These are phyloP conservation scores for Maniola jurtina DNA, from an alignment of 1,140 invertebrate species.

Conservation along the genomic window DNA sequence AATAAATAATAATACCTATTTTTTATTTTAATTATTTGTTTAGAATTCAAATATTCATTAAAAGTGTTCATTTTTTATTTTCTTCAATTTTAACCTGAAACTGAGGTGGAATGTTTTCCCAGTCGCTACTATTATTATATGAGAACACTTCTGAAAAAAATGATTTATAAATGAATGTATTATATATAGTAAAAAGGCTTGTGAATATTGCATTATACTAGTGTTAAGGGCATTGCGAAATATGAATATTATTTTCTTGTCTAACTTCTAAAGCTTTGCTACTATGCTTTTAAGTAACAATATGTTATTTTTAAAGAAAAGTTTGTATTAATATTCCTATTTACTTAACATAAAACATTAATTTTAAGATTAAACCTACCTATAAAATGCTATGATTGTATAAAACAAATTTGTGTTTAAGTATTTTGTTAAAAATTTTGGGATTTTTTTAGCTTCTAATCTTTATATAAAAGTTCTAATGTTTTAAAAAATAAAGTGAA, in stretches of 20 bases:
- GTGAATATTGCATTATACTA: conserved; percentile 59
- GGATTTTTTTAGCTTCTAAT: conserved; percentile 4
- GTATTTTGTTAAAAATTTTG: conserved; percentile 12
- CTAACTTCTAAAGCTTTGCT: conserved; percentile 32
- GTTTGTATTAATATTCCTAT: conserved; percentile 24
- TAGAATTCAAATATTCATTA: too few relatives aligned
- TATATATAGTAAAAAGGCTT: conserved; percentile 54
- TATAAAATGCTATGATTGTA: conserved; percentile 15
- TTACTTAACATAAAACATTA: conserved; percentile 16
- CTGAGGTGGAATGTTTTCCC: too few relatives aligned
- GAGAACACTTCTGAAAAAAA: conserved; percentile 32
- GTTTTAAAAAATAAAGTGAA: conserved; percentile 18
- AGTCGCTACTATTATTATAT: conserved; percentile 28
- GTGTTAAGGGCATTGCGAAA: conserved; percentile 39
- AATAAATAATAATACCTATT: too few relatives aligned
- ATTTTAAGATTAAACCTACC: conserved; percentile 23
- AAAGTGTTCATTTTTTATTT: too few relatives aligned
- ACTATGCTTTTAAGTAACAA: conserved; percentile 27
- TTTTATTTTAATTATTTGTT: too few relatives aligned
- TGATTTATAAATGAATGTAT: conserved; percentile 25
- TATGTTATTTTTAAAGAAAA: conserved; percentile 19
- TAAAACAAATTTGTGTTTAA: conserved; percentile 17
- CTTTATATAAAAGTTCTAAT: conserved; percentile 15
- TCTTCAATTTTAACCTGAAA: too few relatives aligned
- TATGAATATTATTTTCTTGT: conserved; percentile 27